Conservation (phyloP, 2,113 vertebrate species). For the Phocoena phocoena region DNA sequence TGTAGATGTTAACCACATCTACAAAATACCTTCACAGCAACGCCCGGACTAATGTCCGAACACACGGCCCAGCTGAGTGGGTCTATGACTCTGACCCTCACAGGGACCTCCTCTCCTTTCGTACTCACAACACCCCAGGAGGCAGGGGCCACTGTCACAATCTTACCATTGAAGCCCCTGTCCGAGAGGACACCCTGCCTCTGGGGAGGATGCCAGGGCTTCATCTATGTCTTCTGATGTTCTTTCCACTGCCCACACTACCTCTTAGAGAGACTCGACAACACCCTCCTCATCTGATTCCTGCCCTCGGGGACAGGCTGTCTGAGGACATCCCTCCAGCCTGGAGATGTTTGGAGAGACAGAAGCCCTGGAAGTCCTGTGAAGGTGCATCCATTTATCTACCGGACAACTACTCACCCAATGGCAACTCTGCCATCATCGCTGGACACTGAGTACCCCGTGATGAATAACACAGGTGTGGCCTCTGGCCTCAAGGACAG, state of each 20-base stretch:
- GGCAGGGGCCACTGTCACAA: fast-evolving
- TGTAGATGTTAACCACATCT: too few species aligned
- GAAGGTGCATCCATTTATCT: not conserved
- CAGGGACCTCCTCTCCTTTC: not conserved
- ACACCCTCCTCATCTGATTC: fast-evolving
- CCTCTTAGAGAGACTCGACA: not conserved
- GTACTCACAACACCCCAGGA: fast-evolving
- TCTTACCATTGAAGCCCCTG: not conserved
- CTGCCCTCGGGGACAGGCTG: not conserved
- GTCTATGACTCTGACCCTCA: too few species aligned
- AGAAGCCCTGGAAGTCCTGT: not conserved
- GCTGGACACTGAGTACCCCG: fast-evolving
- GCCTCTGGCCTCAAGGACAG: not conserved
- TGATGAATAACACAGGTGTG: fast-evolving
- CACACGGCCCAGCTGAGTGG: fast-evolving
- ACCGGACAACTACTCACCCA: fast-evolving
- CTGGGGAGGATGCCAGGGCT: too few species aligned
- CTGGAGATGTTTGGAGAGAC: not conserved
- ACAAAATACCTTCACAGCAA: not conserved
- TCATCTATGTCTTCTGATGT: fast-evolving
- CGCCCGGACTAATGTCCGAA: not conserved
- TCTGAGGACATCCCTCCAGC: not conserved
- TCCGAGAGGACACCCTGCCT: not conserved
- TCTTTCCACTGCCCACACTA: not conserved
- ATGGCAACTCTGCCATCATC: fast-evolving